phyloP scores from a whole-genome alignment of 2,888 invertebrate genomes.

The Galeopsomyia nigrocyanea region DNA sequence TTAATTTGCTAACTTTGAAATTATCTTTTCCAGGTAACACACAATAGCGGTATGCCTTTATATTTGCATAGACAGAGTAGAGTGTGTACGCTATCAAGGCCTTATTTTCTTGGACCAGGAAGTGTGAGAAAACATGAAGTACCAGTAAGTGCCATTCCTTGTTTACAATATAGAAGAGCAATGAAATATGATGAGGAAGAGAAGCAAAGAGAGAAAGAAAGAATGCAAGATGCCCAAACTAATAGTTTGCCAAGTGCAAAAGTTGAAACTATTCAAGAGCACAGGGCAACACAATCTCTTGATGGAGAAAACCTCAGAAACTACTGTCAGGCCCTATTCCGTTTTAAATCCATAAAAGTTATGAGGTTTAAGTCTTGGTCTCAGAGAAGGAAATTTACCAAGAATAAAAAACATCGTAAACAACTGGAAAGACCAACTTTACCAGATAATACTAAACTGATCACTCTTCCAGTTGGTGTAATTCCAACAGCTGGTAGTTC shows the following conservation, averaged over 20 bases:
- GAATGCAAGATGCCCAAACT: slow-evolving; percentile 59
- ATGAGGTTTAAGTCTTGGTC: slow-evolving; percentile 93
- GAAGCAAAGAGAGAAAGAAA: slow-evolving; percentile 66
- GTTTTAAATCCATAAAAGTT: slow-evolving; percentile 89
- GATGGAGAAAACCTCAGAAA: slow-evolving; percentile 81
- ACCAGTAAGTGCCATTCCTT: slow-evolving; percentile 95
- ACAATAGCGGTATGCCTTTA: slow-evolving; percentile 96
- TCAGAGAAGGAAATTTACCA: slow-evolving; percentile 87
- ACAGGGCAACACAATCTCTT: slow-evolving; percentile 85
- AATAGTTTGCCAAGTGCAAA: slow-evolving; percentile 79
- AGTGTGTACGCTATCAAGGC: slow-evolving; percentile 92
- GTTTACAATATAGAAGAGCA: slow-evolving; percentile 87
- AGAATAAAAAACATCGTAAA: slow-evolving; percentile 82
- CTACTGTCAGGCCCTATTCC: slow-evolving; percentile 89
- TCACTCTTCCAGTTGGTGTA: slow-evolving; percentile 85
- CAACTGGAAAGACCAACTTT: slow-evolving; percentile 87
- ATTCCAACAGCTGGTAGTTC: slow-evolving; percentile 60
- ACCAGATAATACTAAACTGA: slow-evolving; percentile 92
- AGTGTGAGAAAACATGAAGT: slow-evolving; percentile 94
- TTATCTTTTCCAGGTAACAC: slow-evolving; percentile 75
- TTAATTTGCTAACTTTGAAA: no score
- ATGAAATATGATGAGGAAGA: slow-evolving; percentile 78
- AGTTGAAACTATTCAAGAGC: slow-evolving; percentile 90
- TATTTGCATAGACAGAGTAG: slow-evolving; percentile 90
- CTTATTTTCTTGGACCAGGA: slow-evolving; percentile 95